phyloP scores from a whole-genome alignment of 2,888 invertebrate species.

The Meteorus cinctellus region DNA sequence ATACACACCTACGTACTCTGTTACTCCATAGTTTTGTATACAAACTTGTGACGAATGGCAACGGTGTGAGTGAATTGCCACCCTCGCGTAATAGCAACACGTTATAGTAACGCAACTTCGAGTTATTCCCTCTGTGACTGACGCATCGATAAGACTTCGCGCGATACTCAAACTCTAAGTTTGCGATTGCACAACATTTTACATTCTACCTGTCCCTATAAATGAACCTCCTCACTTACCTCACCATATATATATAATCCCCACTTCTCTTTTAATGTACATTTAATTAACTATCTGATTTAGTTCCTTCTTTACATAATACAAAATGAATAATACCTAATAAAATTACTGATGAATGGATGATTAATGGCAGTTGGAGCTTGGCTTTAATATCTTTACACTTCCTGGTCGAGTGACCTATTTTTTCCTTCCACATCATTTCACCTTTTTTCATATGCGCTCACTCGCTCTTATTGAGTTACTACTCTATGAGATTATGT shows the following conservation, averaged over 20 bases:
- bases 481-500: neutral
- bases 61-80: conserved; percentile 22
- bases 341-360: neutral
- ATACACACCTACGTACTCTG: neutral
- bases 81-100: conserved; percentile 19
- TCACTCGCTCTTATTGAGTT: neutral
- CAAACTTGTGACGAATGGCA: conserved; percentile 9
- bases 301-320: neutral
- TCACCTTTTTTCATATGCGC: conserved; percentile 2
- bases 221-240: conserved; percentile 3
- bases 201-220: conserved; percentile 35
- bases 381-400: neutral
- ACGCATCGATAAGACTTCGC: conserved; percentile 47
- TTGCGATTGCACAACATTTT: conserved; percentile 58
- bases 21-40: conserved; percentile 8
- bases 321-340: neutral
- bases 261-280: neutral
- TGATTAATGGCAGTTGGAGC: neutral
- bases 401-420: neutral
- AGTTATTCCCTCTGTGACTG: conserved; percentile 49
- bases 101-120: conserved; percentile 40
- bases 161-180: conserved; percentile 55
- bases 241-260: neutral
- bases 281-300: neutral
- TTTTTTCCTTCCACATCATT: neutral